Percentiles rank a stretch among this genome's conserved stretches.
Conservation (phyloP, 1,140 invertebrate species). For the Tetramorium parvispinum region DNA sequence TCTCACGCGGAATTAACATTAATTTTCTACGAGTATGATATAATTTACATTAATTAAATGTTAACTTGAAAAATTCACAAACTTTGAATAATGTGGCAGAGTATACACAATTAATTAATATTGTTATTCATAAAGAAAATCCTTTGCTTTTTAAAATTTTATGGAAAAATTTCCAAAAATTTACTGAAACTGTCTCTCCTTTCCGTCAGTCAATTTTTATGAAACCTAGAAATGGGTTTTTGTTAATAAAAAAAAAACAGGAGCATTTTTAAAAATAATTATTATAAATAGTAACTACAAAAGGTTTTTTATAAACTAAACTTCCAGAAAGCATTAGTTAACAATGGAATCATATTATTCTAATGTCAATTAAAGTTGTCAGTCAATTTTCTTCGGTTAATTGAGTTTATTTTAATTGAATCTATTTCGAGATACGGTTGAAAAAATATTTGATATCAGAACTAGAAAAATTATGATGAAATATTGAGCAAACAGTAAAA, state of each 20-base stretch:
- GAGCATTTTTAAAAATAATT: not conserved
- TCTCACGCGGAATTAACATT: conserved; percentile 10
- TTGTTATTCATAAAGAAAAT: not conserved
- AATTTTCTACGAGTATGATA: conserved; percentile 25
- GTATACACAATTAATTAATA: not conserved
- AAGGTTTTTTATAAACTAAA: not conserved
- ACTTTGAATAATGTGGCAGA: not conserved
- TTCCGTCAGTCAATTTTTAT: not conserved
- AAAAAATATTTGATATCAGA: not conserved
- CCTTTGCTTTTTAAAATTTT: not conserved
- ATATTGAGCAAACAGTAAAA: not conserved
- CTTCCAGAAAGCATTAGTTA: not conserved
- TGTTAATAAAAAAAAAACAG: not conserved
- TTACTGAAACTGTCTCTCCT: no score
- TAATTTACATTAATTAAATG: conserved; percentile 20
- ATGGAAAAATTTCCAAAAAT: not conserved
- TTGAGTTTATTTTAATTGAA: not conserved
- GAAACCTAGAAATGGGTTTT: not conserved
- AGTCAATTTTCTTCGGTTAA: not conserved
- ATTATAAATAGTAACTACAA: not conserved
- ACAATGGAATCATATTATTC: not conserved
- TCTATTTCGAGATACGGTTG: not conserved
- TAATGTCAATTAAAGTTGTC: not conserved
- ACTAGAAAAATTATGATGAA: not conserved
- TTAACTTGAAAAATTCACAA: conserved; percentile 6